A percentile compares a stretch with the other conserved stretches of the same genome.
Evolutionary conservation across 2,797 vertebrate species (phyloP).

Genomic region (Rhabdomys pumilio): DNA sequence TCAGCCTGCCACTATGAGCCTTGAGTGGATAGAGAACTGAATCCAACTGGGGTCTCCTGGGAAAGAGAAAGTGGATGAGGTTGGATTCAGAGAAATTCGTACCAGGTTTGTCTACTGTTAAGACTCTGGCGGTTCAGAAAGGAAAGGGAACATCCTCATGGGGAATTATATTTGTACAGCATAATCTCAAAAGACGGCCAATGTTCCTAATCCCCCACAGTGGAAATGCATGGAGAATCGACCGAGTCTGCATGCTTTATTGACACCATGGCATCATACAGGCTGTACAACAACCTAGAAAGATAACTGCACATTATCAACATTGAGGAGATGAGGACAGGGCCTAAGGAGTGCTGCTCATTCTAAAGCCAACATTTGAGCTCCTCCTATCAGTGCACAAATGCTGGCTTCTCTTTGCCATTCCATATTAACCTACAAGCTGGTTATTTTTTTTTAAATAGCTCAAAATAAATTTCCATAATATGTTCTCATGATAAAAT

Average conservation of each 20-base stretch:
- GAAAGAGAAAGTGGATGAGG: not conserved
- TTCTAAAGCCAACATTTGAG: not conserved
- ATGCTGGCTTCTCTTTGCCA: not conserved
- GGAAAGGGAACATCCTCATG: not conserved
- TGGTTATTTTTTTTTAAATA: not conserved
- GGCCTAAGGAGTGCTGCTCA: not conserved
- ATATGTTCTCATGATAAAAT: not conserved
- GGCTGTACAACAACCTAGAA: not conserved
- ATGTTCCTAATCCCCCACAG: not conserved
- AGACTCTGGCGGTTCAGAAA: slow-evolving; percentile 7
- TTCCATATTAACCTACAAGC: not conserved
- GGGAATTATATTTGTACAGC: not conserved
- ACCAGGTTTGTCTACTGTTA: not conserved
- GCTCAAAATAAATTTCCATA: slow-evolving; percentile 13
- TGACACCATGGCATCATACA: not conserved
- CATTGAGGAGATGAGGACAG: not conserved
- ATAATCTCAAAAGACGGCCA: not conserved
- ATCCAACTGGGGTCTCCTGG: not conserved
- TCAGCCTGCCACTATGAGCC: not conserved
- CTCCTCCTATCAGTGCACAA: not conserved
- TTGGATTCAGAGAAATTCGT: not conserved
- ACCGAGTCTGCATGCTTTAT: not conserved
- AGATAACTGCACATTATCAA: not conserved
- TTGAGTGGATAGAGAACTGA: not conserved
- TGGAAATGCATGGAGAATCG: not conserved